Percentiles rank a stretch among this genome's conserved stretches.
Conservation (phyloP, 1,140 invertebrate genomes). For the Aphelenchoides fujianensis region DNA sequence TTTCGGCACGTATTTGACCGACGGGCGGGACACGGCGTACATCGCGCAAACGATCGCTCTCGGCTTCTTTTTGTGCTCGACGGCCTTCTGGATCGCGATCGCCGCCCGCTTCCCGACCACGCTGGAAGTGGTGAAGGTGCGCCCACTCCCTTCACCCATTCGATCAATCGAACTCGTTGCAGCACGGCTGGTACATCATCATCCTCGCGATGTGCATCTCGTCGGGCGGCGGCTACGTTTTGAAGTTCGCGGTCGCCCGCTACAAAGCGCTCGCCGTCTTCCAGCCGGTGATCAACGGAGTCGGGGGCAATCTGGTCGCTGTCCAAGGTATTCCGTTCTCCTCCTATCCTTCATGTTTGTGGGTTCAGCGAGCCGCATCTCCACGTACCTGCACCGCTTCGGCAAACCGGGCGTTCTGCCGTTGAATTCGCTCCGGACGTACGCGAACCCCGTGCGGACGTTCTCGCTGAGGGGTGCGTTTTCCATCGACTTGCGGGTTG, state of each 20-base stretch:
- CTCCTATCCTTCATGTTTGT: no score
- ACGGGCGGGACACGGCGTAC: conserved; percentile 5
- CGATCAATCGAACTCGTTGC: no score
- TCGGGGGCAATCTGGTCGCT: conserved; percentile 23
- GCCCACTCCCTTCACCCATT: no score
- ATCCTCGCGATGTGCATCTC: conserved; percentile 16
- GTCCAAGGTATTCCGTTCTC: no score
- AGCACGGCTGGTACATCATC: conserved; percentile 27
- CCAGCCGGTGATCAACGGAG: conserved; percentile 26
- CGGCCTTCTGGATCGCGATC: conserved; percentile 26
- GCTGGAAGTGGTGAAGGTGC: conserved; percentile 20
- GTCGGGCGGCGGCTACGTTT: conserved; percentile 13
- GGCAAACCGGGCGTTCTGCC: conserved; percentile 30
- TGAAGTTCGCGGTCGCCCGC: conserved; percentile 11
- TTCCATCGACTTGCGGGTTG: conserved; percentile 7
- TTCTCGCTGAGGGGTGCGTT: conserved; percentile 28
- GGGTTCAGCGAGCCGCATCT: conserved; percentile 22
- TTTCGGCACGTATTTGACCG: conserved; percentile 34
- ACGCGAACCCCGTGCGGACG: conserved; percentile 29
- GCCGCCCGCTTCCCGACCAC: conserved; percentile 18
- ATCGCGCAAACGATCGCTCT: conserved; percentile 23
- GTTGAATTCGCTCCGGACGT: not conserved
- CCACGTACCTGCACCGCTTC: conserved; percentile 20
- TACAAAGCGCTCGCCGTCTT: conserved; percentile 23
- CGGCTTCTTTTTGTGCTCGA: conserved; percentile 20